A percentile compares a stretch with the other conserved stretches of the same genome.
Evolutionary conservation across 2,888 invertebrate genomes (phyloP).

Genomic region (Orthonychiurus folsomi): DNA sequence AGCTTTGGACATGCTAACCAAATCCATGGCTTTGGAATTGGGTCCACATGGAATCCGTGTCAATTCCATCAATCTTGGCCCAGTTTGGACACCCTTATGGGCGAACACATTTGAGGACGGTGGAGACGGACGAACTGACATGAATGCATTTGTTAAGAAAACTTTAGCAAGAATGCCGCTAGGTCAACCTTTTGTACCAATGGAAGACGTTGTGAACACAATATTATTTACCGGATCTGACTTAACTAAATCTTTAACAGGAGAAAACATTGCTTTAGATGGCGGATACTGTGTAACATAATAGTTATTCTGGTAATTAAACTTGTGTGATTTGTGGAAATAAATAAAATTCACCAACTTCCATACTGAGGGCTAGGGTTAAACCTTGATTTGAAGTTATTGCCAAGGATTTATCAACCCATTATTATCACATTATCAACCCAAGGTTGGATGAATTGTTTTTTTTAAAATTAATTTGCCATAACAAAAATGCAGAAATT

Average conservation of each 20-base stretch:
- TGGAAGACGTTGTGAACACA: neutral
- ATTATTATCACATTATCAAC: too few relatives aligned
- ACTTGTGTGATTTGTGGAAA: too few relatives aligned
- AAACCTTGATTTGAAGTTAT: too few relatives aligned
- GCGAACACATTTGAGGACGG: constrained; percentile 46
- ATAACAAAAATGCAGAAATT: too few relatives aligned
- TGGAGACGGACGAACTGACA: constrained; percentile 42
- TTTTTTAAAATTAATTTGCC: too few relatives aligned
- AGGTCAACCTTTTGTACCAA: neutral
- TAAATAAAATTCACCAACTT: too few relatives aligned
- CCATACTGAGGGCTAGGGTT: too few relatives aligned
- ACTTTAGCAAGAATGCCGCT: constrained; percentile 32
- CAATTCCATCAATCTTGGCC: constrained; percentile 47
- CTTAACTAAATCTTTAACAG: constrained; percentile 47
- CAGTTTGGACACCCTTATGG: constrained; percentile 46
- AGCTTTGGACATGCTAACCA: constrained; percentile 68
- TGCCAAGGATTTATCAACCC: too few relatives aligned
- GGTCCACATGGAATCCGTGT: constrained; percentile 43
- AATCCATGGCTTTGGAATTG: constrained; percentile 48
- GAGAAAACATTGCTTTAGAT: constrained; percentile 45
- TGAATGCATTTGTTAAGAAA: neutral
- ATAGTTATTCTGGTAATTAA: too few relatives aligned
- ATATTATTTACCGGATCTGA: constrained; percentile 49
- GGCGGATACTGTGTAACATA: too few relatives aligned
- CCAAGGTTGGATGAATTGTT: too few relatives aligned